These are phyloP conservation scores for Desmophyllum pertusum DNA, from an alignment of 92 coral and sea anemone genomes.

Conservation along the genomic window DNA sequence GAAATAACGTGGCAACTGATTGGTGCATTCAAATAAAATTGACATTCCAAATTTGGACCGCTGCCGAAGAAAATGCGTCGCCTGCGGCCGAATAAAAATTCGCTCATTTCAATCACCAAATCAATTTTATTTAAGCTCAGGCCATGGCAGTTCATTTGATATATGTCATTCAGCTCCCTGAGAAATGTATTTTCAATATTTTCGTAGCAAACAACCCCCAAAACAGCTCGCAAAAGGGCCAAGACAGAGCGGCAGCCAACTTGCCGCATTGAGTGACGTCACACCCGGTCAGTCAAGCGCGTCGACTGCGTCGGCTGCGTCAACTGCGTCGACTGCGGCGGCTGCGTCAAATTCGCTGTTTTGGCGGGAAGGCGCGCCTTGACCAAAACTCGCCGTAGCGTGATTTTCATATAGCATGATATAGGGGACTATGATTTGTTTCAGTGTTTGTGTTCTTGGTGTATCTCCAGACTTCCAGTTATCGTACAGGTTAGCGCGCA, in stretches of 20 bases:
- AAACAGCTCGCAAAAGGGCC: no score
- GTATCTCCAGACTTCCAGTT: no score
- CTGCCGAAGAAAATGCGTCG: constrained; percentile 15
- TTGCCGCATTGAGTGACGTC: constrained; percentile 30
- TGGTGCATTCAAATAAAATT: constrained; percentile 19
- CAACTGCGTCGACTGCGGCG: not conserved
- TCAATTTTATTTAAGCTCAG: not conserved
- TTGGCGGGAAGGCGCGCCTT: no score
- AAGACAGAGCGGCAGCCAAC: not conserved
- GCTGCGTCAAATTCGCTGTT: constrained; percentile 15
- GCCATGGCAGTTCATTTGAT: not conserved
- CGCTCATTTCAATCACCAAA: not conserved
- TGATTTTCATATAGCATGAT: no score
- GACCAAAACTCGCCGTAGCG: no score
- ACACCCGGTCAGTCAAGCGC: not conserved
- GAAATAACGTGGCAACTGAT: not conserved
- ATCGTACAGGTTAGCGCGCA: no score
- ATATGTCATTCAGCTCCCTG: not conserved
- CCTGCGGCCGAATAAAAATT: constrained; percentile 9
- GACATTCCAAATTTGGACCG: constrained; percentile 24
- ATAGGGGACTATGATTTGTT: no score
- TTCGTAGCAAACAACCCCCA: no score
- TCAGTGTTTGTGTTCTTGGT: no score
- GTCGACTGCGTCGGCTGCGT: constrained; percentile 21
- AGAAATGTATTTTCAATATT: no score